Conservation (phyloP, 2,113 vertebrate genomes). For the Acrocephalus arundinaceus region DNA sequence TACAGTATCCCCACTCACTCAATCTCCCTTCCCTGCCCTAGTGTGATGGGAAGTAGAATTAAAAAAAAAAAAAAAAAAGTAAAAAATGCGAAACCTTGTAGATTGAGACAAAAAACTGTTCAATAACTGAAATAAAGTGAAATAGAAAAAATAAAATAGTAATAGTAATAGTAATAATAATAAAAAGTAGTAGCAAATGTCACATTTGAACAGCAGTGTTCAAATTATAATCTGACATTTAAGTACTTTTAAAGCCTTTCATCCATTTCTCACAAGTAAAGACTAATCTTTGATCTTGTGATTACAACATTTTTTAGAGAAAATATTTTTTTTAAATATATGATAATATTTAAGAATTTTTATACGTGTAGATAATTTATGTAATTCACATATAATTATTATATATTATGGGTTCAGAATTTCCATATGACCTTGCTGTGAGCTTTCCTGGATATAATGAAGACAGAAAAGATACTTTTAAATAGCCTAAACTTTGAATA, state of each 20-base stretch:
- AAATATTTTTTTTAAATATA: neutral
- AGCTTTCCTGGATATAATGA: neutral
- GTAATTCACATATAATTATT: neutral
- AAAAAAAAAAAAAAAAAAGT: fast-evolving
- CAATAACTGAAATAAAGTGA: neutral
- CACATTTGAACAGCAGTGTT: neutral
- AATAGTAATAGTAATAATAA: neutral
- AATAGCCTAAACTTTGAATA: neutral
- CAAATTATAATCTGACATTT: neutral
- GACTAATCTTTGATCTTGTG: neutral
- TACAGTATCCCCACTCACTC: neutral
- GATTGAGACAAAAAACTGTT: neutral
- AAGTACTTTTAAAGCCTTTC: neutral
- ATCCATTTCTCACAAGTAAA: neutral
- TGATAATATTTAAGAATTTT: neutral
- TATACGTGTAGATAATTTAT: neutral
- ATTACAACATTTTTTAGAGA: neutral
- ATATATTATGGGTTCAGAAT: neutral
- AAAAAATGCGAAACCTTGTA: fast-evolving
- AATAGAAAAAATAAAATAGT: neutral
- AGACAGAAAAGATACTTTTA: neutral
- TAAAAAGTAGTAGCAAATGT: neutral
- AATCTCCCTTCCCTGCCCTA: neutral
- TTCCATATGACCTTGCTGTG: neutral
- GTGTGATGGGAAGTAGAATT: neutral